Base-by-base conservation (phyloP, 2,797 vertebrate species). In the Pantherophis vulpinus region DNA sequence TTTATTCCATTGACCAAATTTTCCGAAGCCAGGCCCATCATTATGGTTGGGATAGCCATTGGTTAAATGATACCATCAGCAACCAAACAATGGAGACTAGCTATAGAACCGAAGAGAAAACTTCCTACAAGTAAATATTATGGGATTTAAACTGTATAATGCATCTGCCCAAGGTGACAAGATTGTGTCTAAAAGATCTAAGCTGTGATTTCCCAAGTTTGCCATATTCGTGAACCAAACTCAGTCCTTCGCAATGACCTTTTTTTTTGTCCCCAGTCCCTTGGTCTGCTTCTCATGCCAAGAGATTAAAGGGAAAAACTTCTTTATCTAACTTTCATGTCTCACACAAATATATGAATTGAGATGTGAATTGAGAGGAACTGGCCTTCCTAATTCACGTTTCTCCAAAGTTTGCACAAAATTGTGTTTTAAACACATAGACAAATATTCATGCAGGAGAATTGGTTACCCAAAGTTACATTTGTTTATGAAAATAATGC, bases 1-100 rank as follows among this genome's bases (percentile, higher is more conserved):
- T 97, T 97, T 97, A 97, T 95, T 96, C 95, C 94, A 95, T 90
- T 94, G 95, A 93, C 94, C 83, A 96, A 95, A 93, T 94, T 96
- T 96, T 97, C 96, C 95, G 51, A 95, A 96, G 96, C 93, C 95
- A 96, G 89, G 86, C 29, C 86, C 94, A 93, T 95, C 94, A 95
- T 94, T 97, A 94, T 95, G 32, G 70, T 96, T 97, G 93, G 94
- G 93, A 94, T 7, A 1, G 90, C 94, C 55, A 91, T 27, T 95
- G 90, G 60, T 79, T 94, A 97, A 94, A 95, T 87, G 86, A 95
- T 93, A 94, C 54, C 20, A 96, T 96, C 93, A 96, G 93, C 54
- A 94, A 42, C 86, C 94, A 96, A 97, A 96, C 94, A 96, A 96
- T 83, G 83, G 29, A 93, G 94, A 95, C 42, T 89, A 92, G 94